phyloP scores from a whole-genome alignment of 2,797 vertebrate species.

The Lophius americanus region DNA sequence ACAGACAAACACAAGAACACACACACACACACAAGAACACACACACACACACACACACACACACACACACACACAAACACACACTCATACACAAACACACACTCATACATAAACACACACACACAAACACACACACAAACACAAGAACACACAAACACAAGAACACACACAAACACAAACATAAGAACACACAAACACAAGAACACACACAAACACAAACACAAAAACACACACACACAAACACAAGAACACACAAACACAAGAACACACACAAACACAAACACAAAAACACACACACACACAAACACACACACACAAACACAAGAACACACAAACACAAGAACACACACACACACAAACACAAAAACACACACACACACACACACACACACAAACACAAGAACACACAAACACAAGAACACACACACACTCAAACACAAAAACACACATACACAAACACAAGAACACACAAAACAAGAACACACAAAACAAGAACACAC shows the following conservation, averaged over 20 bases:
- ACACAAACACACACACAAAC: constrained; percentile 1
- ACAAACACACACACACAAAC: constrained; percentile 32
- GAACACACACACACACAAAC: not conserved
- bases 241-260: constrained; percentile 24
- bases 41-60: constrained; percentile 16
- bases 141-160: not conserved
- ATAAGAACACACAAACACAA: not conserved
- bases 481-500: not conserved
- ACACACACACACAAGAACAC: not conserved
- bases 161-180: not conserved
- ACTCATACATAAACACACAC: too few relatives aligned
- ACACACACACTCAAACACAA: constrained; percentile 24
- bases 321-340: not conserved
- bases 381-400: constrained; percentile 1
- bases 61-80: constrained; percentile 45
- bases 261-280: too few relatives aligned
- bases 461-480: constrained; percentile 1
- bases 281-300: constrained; percentile 30
- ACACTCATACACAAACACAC: too few relatives aligned
- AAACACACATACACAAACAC: constrained; percentile 52
- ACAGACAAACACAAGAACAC: not conserved
- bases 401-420: too few relatives aligned
- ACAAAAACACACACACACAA: not conserved
- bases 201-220: too few relatives aligned
- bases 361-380: not conserved